phyloP scores from a whole-genome alignment of 2,888 invertebrate genomes.

The Xylota segnis region DNA sequence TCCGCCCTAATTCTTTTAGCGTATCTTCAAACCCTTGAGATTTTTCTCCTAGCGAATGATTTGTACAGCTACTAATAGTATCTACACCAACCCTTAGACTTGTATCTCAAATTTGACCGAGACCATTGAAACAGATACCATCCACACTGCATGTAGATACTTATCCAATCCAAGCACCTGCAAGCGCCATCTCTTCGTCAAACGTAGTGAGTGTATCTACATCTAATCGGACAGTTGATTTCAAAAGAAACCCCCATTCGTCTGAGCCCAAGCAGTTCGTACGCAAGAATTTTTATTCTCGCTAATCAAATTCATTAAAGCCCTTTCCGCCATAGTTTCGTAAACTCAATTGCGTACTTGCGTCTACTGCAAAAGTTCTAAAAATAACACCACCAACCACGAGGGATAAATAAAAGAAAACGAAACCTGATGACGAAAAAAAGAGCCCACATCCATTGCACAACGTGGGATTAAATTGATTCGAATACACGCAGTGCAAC shows the following conservation, averaged over 20 bases:
- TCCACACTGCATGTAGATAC: not conserved
- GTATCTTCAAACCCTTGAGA: too few species aligned
- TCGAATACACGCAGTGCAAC: conserved; percentile 6
- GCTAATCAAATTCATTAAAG: not conserved
- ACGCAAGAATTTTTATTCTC: not conserved
- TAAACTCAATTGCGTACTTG: conserved; percentile 29
- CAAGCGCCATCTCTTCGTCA: not conserved
- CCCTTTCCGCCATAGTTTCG: conserved; percentile 8
- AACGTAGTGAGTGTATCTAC: not conserved
- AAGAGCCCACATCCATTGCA: not conserved
- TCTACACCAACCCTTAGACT: not conserved
- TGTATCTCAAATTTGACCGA: not conserved
- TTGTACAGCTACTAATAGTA: not conserved
- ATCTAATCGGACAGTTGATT: conserved; percentile 7
- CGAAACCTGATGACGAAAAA: not conserved
- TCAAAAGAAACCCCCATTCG: conserved; percentile 3
- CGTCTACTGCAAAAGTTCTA: conserved; percentile 31
- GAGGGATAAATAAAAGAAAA: not conserved
- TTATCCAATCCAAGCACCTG: not conserved
- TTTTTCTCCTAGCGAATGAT: not conserved
- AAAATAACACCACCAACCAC: conserved; percentile 1
- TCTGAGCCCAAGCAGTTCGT: not conserved
- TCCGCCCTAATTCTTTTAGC: too few species aligned
- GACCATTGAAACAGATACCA: not conserved
- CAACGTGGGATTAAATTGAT: conserved; percentile 25